Evolutionary conservation across 2,888 invertebrate species (phyloP), one percentile per base, ranked within the genome.

Genomic region (Zygaena filipendulae): DNA sequence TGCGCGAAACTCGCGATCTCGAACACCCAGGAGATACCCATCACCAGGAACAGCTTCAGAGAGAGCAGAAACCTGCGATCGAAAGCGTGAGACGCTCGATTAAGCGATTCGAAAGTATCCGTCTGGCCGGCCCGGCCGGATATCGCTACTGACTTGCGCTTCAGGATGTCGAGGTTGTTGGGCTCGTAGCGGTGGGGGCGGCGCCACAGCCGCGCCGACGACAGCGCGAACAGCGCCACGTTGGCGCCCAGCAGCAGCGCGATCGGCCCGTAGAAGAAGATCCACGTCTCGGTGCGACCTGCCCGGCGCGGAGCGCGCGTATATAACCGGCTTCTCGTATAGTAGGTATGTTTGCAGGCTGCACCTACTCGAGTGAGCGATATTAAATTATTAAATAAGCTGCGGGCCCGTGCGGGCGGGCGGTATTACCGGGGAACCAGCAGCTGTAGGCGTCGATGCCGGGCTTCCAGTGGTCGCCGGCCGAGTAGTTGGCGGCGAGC

Each of bases 21-120:
- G 42, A 88, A 88, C 37, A 86, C 80, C 88, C 88, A 89, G 0
- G 85, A 82, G 24, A 88, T 70, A 3, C 88, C 89, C 87, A 87
- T 88, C 1, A 88, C 81, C 3, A 87, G 59, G 42, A 86, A 85
- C 32, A 89, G 61, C 53, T 87, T 88, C 3, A 86, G 49, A 29
- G 86, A 88, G 12, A 87, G 58, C 14, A 82, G 60, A 43, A 86
- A 85, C 43, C 87, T 87, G 59, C 25, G n/a, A n/a, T n/a, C n/a
- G n/a, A n/a, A n/a, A n/a, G n/a, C n/a, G n/a, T n/a, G n/a, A n/a
- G n/a, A n/a, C n/a, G n/a, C n/a, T n/a, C n/a, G n/a, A n/a, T n/a
- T n/a, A 66, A 59, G n/a, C n/a, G n/a, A n/a, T n/a, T n/a, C n/a
- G n/a, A n/a, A n/a, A n/a, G n/a, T n/a, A n/a, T n/a, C n/a, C n/a